These are phyloP conservation scores for Ibidorhyncha struthersii DNA, from an alignment of 2,113 vertebrate genomes.

Conservation along the genomic window DNA sequence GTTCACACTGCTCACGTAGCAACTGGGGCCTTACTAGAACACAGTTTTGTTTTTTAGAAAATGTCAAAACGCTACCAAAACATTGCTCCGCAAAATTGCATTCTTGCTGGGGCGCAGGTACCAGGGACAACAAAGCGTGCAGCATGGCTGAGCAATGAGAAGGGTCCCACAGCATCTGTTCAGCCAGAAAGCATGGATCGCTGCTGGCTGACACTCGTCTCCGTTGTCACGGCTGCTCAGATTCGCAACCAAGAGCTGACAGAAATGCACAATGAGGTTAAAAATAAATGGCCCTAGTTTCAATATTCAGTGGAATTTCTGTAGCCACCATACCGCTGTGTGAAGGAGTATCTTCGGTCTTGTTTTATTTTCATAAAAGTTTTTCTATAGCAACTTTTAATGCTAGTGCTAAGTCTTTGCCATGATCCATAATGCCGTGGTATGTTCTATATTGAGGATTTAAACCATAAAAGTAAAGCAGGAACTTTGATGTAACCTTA, in stretches of 20 bases:
- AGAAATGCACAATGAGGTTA: not conserved
- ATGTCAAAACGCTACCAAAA: not conserved
- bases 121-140: not conserved
- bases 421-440: constrained; percentile 30
- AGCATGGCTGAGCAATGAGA: not conserved
- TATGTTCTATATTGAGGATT: not conserved
- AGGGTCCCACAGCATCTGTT: not conserved
- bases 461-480: constrained; percentile 29
- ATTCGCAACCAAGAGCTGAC: not conserved
- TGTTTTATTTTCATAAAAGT: constrained; percentile 6
- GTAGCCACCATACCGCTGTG: not conserved
- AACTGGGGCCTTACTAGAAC: not conserved
- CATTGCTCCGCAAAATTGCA: not conserved
- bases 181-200: not conserved
- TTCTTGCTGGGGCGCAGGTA: not conserved
- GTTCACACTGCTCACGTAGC: not conserved
- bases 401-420: constrained; percentile 52
- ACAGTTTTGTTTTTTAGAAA: not conserved
- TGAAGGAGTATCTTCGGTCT: constrained; percentile 5
- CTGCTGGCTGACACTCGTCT: not conserved
- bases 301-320: not conserved
- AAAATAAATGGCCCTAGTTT: not conserved
- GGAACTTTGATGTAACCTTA: constrained; percentile 69
- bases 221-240: not conserved
- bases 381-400: constrained; percentile 38